Evolutionary conservation across 1,140 invertebrate genomes (phyloP).

Genomic region (Panagrolaimus sp.): DNA sequence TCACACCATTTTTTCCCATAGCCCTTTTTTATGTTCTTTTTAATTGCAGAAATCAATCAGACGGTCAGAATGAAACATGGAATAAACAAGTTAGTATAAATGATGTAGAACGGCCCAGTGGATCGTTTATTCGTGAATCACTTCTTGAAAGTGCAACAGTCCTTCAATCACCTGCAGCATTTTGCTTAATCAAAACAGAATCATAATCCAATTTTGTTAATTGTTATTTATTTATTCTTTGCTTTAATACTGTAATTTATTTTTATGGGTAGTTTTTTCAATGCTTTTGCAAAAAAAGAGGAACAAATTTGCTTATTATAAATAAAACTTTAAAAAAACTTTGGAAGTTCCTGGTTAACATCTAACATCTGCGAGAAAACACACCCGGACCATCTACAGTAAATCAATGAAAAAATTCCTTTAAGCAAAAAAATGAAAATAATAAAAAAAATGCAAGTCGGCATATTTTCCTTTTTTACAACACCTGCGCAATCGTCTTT

Average conservation of each 20-base stretch:
- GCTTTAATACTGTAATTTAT: neutral
- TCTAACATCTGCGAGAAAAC: too few relatives aligned
- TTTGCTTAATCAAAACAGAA: neutral
- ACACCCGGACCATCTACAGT: too few relatives aligned
- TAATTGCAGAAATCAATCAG: constrained; percentile 2
- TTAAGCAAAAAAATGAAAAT: too few relatives aligned
- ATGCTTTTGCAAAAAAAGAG: neutral
- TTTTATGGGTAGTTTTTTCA: neutral
- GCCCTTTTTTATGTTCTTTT: neutral
- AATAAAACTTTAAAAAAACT: too few relatives aligned
- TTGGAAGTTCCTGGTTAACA: too few relatives aligned
- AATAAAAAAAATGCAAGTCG: too few relatives aligned
- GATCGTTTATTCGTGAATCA: neutral
- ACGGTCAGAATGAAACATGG: constrained; percentile 10
- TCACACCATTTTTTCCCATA: neutral
- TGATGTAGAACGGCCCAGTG: neutral
- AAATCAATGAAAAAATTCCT: too few relatives aligned
- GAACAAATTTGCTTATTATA: too few relatives aligned
- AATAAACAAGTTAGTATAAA: neutral
- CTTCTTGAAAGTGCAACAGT: constrained; percentile 5
- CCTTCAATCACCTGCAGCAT: constrained; percentile 8
- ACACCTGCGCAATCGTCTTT: too few relatives aligned
- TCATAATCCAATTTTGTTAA: neutral
- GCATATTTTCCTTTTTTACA: too few relatives aligned
- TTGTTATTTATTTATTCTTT: neutral